phyloP scores from a whole-genome alignment of 35 echinoderm and acorn worm species.

The Holothuria glaberrima region DNA sequence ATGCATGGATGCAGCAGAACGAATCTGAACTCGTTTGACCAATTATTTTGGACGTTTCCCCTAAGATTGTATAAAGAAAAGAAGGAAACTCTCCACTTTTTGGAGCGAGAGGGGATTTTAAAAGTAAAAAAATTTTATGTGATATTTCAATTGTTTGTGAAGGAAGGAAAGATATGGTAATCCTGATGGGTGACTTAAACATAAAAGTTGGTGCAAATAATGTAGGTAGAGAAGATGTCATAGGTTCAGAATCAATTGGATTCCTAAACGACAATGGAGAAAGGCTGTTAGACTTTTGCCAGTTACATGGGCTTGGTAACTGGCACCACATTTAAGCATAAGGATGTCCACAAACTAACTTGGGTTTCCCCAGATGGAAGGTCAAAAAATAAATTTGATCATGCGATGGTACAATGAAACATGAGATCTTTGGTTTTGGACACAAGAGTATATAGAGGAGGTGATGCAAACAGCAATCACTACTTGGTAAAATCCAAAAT shows the following conservation, averaged over 20 bases:
- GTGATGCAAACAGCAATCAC: conserved; percentile 8
- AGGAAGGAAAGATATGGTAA: neutral
- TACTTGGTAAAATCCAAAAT: conserved; percentile 3
- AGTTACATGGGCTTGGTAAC: neutral
- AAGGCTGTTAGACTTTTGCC: neutral
- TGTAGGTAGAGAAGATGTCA: neutral
- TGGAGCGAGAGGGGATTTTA: no score
- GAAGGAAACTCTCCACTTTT: no score
- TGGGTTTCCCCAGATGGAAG: neutral
- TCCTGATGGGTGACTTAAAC: neutral
- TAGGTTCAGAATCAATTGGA: neutral
- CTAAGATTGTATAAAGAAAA: no score
- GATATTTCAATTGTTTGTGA: no score
- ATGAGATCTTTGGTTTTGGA: neutral
- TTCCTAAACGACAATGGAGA: neutral
- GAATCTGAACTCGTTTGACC: no score
- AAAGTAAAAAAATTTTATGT: no score
- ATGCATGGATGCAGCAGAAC: no score
- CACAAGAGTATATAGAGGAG: conserved; percentile 26
- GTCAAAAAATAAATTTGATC: conserved; percentile 15
- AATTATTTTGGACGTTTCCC: no score
- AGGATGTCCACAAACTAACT: conserved; percentile 13
- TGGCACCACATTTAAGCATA: neutral
- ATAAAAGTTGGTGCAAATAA: neutral
- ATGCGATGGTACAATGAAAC: neutral